These are phyloP conservation scores for Larimichthys crocea DNA, from an alignment of 2,113 vertebrate species.

Conservation along the genomic window DNA sequence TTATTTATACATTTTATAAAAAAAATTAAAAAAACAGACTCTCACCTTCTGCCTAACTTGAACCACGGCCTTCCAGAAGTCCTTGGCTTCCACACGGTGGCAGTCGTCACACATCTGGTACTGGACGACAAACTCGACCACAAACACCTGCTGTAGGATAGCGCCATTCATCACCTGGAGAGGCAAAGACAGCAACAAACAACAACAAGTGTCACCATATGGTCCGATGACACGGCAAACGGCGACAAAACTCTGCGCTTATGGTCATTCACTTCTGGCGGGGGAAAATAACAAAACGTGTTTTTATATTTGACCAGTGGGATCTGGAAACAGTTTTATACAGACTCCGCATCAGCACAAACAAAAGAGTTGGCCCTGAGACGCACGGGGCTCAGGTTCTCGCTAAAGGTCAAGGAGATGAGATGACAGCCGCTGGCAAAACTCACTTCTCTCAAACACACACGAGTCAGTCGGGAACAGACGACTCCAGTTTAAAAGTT, in stretches of 20 bases:
- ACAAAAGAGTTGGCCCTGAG: slow-evolving; percentile 48
- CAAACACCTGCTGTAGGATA: slow-evolving; percentile 96
- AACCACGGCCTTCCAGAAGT: slow-evolving; percentile 98
- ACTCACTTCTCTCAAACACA: slow-evolving; percentile 27
- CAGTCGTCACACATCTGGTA: slow-evolving; percentile 98
- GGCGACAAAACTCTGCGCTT: neutral
- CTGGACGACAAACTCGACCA: slow-evolving; percentile 92
- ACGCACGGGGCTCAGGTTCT: slow-evolving; percentile 54
- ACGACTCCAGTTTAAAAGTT: slow-evolving; percentile 1
- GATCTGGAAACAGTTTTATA: slow-evolving; percentile 9
- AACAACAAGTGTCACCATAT: slow-evolving; percentile 27
- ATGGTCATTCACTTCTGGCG: neutral
- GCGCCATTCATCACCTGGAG: slow-evolving; percentile 96
- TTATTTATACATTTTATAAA: neutral
- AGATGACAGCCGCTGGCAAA: slow-evolving; percentile 53
- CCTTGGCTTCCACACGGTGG: slow-evolving; percentile 97
- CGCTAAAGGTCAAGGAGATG: slow-evolving; percentile 70
- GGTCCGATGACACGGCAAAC: neutral
- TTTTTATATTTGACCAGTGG: neutral
- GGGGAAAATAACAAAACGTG: neutral
- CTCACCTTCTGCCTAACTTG: slow-evolving; percentile 97
- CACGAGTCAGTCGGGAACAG: slow-evolving; percentile 7
- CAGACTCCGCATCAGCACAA: slow-evolving; percentile 7
- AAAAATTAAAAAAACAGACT: neutral
- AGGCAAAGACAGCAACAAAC: slow-evolving; percentile 40